Conservation (phyloP, 2,888 invertebrate genomes). For the Ochropacha duplaris region DNA sequence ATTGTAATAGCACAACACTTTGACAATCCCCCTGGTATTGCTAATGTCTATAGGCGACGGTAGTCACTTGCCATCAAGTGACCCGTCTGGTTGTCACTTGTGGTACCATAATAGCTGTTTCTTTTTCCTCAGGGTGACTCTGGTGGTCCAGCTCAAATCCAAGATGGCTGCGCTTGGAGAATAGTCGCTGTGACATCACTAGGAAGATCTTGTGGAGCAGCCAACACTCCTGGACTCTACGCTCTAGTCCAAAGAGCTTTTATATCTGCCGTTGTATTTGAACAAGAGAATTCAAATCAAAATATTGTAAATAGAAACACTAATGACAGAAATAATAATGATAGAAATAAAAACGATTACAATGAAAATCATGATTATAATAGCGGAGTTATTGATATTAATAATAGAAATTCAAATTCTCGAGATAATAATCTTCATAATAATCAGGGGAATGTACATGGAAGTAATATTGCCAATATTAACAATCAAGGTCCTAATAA, state of each 20-base stretch:
- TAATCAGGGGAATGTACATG: not conserved
- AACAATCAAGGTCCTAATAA: not conserved
- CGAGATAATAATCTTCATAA: not conserved
- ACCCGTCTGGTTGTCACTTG: too few relatives aligned
- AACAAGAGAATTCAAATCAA: constrained; percentile 8
- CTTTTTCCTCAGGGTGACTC: constrained; percentile 64
- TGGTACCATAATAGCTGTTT: too few relatives aligned
- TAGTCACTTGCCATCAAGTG: too few relatives aligned
- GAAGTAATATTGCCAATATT: not conserved
- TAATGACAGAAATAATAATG: not conserved
- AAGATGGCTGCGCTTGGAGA: constrained; percentile 69
- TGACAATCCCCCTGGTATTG: too few relatives aligned
- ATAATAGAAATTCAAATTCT: not conserved
- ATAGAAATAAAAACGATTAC: constrained; percentile 2
- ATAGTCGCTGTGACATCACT: constrained; percentile 69
- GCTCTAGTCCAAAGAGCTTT: constrained; percentile 49
- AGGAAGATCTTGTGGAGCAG: constrained; percentile 67
- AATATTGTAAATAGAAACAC: constrained; percentile 3
- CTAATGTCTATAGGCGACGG: too few relatives aligned
- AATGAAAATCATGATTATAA: not conserved
- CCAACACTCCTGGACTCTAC: constrained; percentile 67
- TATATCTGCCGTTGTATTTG: constrained; percentile 38
- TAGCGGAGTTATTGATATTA: not conserved
- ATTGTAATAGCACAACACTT: too few relatives aligned
- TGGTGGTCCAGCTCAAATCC: constrained; percentile 70